Evolutionary conservation across 2,888 invertebrate genomes (phyloP).

Genomic region (Caenorhabditis plicata): DNA sequence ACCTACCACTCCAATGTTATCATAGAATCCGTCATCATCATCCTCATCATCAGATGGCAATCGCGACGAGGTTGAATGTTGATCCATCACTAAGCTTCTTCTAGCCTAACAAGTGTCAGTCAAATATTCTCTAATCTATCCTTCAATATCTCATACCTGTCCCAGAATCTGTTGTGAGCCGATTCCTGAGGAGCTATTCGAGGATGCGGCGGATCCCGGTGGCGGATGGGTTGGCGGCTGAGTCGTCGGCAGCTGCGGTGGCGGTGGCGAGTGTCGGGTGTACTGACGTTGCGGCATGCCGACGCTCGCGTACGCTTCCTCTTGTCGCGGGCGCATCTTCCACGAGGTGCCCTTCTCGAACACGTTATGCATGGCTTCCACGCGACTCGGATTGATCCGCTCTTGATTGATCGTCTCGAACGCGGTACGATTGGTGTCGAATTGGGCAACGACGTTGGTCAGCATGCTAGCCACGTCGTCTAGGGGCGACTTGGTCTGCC

Average conservation of each 20-base stretch:
- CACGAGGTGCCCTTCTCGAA: slow-evolving; percentile 52
- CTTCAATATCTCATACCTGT: neutral
- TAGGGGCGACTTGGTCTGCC: slow-evolving; percentile 36
- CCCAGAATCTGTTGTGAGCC: neutral
- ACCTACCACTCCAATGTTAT: slow-evolving; percentile 56
- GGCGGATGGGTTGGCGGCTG: slow-evolving; percentile 43
- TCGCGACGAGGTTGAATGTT: slow-evolving; percentile 51
- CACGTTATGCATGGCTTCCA: slow-evolving; percentile 62
- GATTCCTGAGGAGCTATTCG: too few species aligned
- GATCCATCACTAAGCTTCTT: slow-evolving; percentile 40
- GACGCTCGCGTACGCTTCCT: slow-evolving; percentile 5
- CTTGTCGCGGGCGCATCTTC: slow-evolving; percentile 23
- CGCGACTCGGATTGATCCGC: slow-evolving; percentile 58
- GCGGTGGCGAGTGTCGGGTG: too few species aligned
- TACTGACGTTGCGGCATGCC: too few species aligned
- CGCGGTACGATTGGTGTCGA: slow-evolving; percentile 32
- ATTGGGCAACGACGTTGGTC: slow-evolving; percentile 43
- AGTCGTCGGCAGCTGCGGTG: slow-evolving; percentile 36
- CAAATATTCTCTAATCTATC: too few species aligned
- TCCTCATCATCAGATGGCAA: slow-evolving; percentile 54
- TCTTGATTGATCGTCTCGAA: slow-evolving; percentile 55
- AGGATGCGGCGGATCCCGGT: slow-evolving; percentile 51
- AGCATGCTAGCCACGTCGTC: slow-evolving; percentile 54
- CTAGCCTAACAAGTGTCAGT: too few species aligned
- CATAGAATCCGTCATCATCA: slow-evolving; percentile 63